These are phyloP conservation scores for Crax fasciolata DNA, from an alignment of 2,797 vertebrate species.

Conservation along the genomic window DNA sequence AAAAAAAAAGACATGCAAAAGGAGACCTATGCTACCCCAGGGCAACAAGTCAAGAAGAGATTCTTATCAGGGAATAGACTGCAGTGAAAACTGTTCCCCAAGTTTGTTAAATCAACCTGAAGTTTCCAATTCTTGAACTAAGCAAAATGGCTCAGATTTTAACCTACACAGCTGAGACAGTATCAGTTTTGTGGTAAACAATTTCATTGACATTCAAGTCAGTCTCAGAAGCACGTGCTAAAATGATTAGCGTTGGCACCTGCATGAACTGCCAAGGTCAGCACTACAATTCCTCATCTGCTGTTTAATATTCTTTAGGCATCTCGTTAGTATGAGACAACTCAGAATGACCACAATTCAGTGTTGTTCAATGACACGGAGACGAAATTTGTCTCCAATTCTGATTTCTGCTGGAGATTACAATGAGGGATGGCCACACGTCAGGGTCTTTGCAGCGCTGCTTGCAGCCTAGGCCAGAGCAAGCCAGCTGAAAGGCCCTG, in stretches of 20 bases:
- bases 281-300: not conserved
- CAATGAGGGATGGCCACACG: rapidly evolving
- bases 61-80: not conserved
- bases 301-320: not conserved
- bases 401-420: not conserved
- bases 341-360: rapidly evolving
- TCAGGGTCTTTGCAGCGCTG: not conserved
- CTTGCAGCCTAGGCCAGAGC: not conserved
- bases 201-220: not conserved
- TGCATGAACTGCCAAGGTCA: not conserved
- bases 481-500: not conserved
- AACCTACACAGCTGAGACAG: not conserved
- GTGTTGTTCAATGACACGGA: not conserved
- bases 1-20: not conserved
- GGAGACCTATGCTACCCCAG: not conserved
- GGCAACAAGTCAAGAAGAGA: not conserved
- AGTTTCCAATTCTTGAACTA: not conserved
- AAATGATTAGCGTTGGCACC: not conserved
- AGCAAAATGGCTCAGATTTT: not conserved
- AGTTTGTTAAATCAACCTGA: not conserved
- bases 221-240: not conserved
- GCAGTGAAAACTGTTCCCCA: not conserved
- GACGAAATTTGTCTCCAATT: not conserved
- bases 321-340: not conserved
- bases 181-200: not conserved